Evolutionary conservation across 1,140 invertebrate genomes (phyloP), one percentile per base, ranked within the genome.

Genomic region (Pygmarrhopalites habei): DNA sequence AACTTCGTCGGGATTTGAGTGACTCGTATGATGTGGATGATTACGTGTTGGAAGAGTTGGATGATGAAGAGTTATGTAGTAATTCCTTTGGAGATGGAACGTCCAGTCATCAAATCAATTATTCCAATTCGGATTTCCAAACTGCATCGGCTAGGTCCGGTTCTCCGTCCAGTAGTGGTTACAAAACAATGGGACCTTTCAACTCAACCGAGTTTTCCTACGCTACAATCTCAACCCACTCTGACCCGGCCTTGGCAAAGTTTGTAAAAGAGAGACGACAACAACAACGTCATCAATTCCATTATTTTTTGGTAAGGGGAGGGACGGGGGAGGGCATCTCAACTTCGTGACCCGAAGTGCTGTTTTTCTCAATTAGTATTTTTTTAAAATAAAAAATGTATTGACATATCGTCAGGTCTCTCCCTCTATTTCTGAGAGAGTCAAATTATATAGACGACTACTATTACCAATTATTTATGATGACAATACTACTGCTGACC

Each of bases 231-330:
- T 62, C 57, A 0, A 30, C 30, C 17, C 14, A 25, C 28, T 47
- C 44, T 62, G 67, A 68, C 32, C 67, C 67, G 2, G 15, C 2
- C 23, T 60, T 68, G n/a, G 63, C 59, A 1, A 68, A 68, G 29
- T 62, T 62, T 52, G 21, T 68, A 26, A 56, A 43, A 29, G 66
- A 68, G 30, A 64, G 56, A 58, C 53, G 61, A 21, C 35, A 43
- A 25, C 23, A 44, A 19, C 52, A 62, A 56, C 32, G 15, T 7
- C 32, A 35, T 35, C 32, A 35, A 35, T 35, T 35, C 32, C 32
- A 7, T 35, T 35, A n/a, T n/a, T n/a, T n/a, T 35, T 35, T 35
- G 32, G 32, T 35, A 35, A 35, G 32, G n/a, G n/a, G n/a, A n/a
- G n/a, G n/a, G n/a, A n/a, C n/a, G n/a, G n/a, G n/a, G n/a, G n/a